Evolutionary conservation across 1,140 invertebrate genomes (phyloP), one percentile per base, ranked within the genome.

Genomic region (Goniozus legneri): DNA sequence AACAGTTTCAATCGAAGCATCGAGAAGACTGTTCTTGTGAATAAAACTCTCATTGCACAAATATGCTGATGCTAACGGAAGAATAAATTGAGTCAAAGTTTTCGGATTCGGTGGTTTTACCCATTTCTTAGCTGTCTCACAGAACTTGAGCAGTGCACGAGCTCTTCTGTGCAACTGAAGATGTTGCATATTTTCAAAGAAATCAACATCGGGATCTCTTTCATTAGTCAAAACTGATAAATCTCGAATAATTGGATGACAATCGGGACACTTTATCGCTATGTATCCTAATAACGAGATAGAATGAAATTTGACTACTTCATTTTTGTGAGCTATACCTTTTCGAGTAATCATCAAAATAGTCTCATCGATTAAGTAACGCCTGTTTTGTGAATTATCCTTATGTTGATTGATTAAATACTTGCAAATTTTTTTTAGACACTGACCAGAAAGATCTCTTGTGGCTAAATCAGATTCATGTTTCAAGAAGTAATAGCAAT

Each of bases 171-270:
- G 89, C 12, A 86, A 74, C 76, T 95, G 89, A 27, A 91, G 72
- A 77, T 98, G 95, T 24, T 83, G 81, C 55, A 95, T 86, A 63
- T 96, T 97, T 56, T 95, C 89, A 65, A 95, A 98, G 76, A 97
- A 95, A 71, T 97, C 93, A 0, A 90, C 84, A 68, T 98, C 94
- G 1, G 77, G 69, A 67, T 97, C 91, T 24, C 77, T 75, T 58
- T 83, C 82, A 64, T 90, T 85, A 0, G 81, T 78, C 2, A 95
- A 74, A 13, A 78, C 67, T 1, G 80, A 72, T 20, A 97, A 77
- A 73, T 95, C 91, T n/a, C 79, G 76, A 6, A 92, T 66, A 7
- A 87, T 74, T 20, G 85, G 81, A 76, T 94, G 82, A 0, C 80
- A 71, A 2, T 84, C 76, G 0, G 81, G 70, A 71, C 86, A 89